These are phyloP conservation scores for Chrosomus eos DNA, from an alignment of 2,797 vertebrate species.

Conservation along the genomic window DNA sequence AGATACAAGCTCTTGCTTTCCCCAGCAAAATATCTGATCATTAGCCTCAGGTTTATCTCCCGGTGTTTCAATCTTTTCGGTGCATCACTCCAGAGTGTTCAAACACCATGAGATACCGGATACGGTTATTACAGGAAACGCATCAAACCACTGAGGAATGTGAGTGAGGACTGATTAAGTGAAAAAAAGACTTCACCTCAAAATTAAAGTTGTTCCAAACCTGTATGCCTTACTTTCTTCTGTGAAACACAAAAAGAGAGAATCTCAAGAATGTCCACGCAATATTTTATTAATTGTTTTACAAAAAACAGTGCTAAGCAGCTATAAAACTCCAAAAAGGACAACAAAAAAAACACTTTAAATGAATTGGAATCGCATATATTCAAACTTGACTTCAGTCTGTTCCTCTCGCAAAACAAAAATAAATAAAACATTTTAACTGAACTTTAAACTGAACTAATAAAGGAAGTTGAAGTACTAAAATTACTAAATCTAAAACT, in stretches of 20 bases:
- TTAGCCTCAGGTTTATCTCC: constrained; percentile 23
- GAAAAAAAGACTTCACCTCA: neutral
- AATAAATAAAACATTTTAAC: too few relatives aligned
- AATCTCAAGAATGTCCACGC: neutral
- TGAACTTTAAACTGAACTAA: too few relatives aligned
- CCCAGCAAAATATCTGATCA: constrained; percentile 9
- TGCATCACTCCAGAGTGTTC: neutral
- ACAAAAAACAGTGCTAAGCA: neutral
- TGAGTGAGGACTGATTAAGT: neutral
- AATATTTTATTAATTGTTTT: neutral
- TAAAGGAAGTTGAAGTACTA: too few relatives aligned
- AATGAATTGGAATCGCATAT: too few relatives aligned
- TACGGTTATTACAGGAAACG: constrained; percentile 21
- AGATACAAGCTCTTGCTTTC: constrained; percentile 7
- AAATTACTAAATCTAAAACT: too few relatives aligned
- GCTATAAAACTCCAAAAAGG: neutral
- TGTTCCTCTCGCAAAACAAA: neutral
- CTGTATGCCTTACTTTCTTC: neutral
- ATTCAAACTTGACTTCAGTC: neutral
- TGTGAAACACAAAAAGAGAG: neutral
- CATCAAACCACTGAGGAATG: neutral
- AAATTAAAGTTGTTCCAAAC: neutral
- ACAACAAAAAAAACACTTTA: neutral
- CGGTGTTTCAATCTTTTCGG: neutral
- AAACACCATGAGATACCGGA: constrained; percentile 12